Evolutionary conservation across 1,140 invertebrate species (phyloP), one percentile per base, ranked within the genome.

Genomic region (Megalonaias nervosa): DNA sequence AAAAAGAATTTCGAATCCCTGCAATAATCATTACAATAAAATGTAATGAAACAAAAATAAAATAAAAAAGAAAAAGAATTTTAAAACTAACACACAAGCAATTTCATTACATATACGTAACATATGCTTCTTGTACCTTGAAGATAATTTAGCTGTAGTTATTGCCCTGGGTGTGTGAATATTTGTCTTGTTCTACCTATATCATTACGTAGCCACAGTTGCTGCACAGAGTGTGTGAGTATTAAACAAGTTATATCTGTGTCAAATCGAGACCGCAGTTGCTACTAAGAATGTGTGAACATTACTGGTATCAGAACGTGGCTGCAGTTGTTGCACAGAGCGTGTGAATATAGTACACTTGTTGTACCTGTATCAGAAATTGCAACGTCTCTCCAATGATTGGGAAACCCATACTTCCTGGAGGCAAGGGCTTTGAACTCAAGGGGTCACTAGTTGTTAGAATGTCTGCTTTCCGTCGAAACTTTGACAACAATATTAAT

Each of bases 311-410:
- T 12, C 26, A 17, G 15, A 21, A 31, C 15, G 21, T 23, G 31
- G 4, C 23, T 14, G 17, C 5, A 74, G 56, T 13, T 66, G 64
- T 13, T 16, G 38, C n/a, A 68, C 23, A 38, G 23, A 55, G 21
- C 19, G 48, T 31, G 1, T 38, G n/a, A 16, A 14, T 48, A 26
- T 21, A 65, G 3, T n/a, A 19, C 14, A 13, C 38, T 21, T 16
- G 19, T 1, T 55, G 66, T 72, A 77, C 75, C 14, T 17, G 59
- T 9, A 67, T 21, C 1, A 77, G 70, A 17, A 73, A 62, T 19
- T 77, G 56, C 17, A 77, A 11, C 17, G 70, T 72, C 31, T 77
- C 75, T 61, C 75, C 75, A 55, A 77, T 71, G 21, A 77, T 61
- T 12, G 75, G 75, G 13, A 77, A 57, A 55, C 75, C 75, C 26